Percentiles rank a stretch among this genome's conserved stretches.
Evolutionary conservation across 2,113 vertebrate genomes (phyloP).

Genomic region (Zosterops pallidus): DNA sequence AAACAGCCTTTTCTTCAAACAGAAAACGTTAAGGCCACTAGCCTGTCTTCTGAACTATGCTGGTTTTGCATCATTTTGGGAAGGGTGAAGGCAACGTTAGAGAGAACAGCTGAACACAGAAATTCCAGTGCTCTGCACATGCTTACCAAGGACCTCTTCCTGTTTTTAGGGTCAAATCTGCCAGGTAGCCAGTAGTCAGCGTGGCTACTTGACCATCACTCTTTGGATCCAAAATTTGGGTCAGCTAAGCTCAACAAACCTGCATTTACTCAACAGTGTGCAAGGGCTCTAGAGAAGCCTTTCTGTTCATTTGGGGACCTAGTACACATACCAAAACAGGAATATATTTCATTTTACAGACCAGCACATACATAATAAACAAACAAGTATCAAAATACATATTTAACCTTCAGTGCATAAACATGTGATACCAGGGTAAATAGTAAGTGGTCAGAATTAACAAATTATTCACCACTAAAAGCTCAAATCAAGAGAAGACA

Average conservation of each 20-base stretch:
- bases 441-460: slow-evolving; percentile 39
- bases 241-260: slow-evolving; percentile 28
- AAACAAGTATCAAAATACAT: slow-evolving; percentile 63
- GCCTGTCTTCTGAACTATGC: slow-evolving; percentile 27
- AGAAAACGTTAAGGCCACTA: neutral
- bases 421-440: slow-evolving; percentile 66
- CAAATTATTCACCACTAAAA: neutral
- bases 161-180: neutral
- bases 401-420: slow-evolving; percentile 75
- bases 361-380: slow-evolving; percentile 66
- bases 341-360: slow-evolving; percentile 70
- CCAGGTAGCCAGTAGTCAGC: neutral
- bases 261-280: slow-evolving; percentile 30
- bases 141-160: neutral
- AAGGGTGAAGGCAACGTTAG: slow-evolving; percentile 41
- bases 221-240: slow-evolving; percentile 19
- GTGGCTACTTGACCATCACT: neutral
- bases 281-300: slow-evolving; percentile 72
- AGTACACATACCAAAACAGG: slow-evolving; percentile 63
- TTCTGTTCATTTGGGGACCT: slow-evolving; percentile 70
- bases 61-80: slow-evolving; percentile 48
- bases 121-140: neutral
- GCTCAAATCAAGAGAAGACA: slow-evolving; percentile 27
- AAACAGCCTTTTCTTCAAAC: neutral
- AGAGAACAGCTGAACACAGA: neutral